Evolutionary conservation across 1,140 invertebrate genomes (phyloP), one percentile per base, ranked within the genome.

Genomic region (Drosophila pruinosa): DNA sequence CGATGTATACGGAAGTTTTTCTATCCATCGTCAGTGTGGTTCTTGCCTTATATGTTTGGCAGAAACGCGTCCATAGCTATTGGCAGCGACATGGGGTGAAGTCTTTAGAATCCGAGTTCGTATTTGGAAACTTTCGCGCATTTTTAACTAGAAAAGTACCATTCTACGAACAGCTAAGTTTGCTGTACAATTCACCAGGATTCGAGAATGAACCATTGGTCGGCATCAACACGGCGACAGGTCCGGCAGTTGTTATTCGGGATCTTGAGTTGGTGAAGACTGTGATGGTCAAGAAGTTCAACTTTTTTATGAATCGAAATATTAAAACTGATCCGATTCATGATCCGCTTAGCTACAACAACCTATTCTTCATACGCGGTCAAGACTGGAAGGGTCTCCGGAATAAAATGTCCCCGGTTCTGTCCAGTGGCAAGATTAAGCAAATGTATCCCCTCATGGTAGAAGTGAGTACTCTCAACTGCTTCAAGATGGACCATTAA

Each of bases 341-440:
- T 24, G 77, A 89, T 65, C 38, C 75, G 1, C 43, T 90, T n/a
- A 72, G 88, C 12, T 39, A 34, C 3, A 73, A 90, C 41, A 90
- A 80, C 43, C 45, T 90, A 0, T 90, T 90, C 26, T 78, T 89
- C 19, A 41, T 53, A 0, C 76, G 79, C 6, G 74, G 67, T 52
- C 79, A 65, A 0, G 26, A 19, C 0, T 94, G 94, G 94, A 93
- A 92, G 54, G 75, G 83, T 10, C 64, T 94, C 0, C 78, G 94
- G 1, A 75, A 89, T 0, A 93, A 92, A 28, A 71, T 94, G 2
- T 92, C 92, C 0, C 92, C 93, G 1, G 91, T 92, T 2, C 94
- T 94, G 50, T 92, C 93, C 0, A 91, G 91, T 4, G 91, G 91
- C 1, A 93, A 93, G 69, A 77, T 93, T 7, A 93, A 93, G 67